phyloP scores from a whole-genome alignment of 2,888 invertebrate species.

The Rhogogaster chlorosoma region DNA sequence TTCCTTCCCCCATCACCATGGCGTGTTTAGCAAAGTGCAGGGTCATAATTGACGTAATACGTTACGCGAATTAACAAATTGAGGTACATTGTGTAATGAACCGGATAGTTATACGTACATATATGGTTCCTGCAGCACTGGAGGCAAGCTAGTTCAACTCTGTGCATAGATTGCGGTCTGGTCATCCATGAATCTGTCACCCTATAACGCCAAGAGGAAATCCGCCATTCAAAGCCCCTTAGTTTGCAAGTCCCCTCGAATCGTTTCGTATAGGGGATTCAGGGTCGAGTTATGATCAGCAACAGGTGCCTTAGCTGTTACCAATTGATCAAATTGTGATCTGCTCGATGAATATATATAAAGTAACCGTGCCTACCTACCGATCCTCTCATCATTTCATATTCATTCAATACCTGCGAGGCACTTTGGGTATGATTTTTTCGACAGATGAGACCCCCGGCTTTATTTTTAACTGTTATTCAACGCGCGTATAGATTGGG shows the following conservation, averaged over 20 bases:
- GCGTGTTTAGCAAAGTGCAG: not conserved
- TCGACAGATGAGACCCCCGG: not conserved
- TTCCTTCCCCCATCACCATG: not conserved
- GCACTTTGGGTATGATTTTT: not conserved
- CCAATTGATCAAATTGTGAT: slow-evolving; percentile 14
- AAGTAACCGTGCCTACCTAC: not conserved
- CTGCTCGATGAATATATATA: not conserved
- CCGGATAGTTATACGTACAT: slow-evolving; percentile 10
- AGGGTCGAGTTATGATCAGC: slow-evolving; percentile 31
- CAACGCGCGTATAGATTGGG: not conserved
- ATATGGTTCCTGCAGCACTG: not conserved
- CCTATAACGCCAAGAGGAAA: slow-evolving; percentile 46
- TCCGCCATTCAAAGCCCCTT: slow-evolving; percentile 49
- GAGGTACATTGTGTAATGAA: slow-evolving; percentile 22
- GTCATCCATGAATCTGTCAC: slow-evolving; percentile 35
- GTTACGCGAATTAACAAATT: slow-evolving; percentile 16
- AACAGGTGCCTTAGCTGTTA: slow-evolving; percentile 23
- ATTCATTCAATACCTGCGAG: not conserved
- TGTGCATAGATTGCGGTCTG: slow-evolving; percentile 35
- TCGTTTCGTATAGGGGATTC: slow-evolving; percentile 13
- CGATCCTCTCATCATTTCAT: not conserved
- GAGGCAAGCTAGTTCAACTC: not conserved
- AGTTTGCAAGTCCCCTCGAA: not conserved
- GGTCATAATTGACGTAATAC: slow-evolving; percentile 1
- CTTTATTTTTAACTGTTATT: not conserved